phyloP scores from a whole-genome alignment of 1,140 invertebrate species.

The Zaprionus africanus region DNA sequence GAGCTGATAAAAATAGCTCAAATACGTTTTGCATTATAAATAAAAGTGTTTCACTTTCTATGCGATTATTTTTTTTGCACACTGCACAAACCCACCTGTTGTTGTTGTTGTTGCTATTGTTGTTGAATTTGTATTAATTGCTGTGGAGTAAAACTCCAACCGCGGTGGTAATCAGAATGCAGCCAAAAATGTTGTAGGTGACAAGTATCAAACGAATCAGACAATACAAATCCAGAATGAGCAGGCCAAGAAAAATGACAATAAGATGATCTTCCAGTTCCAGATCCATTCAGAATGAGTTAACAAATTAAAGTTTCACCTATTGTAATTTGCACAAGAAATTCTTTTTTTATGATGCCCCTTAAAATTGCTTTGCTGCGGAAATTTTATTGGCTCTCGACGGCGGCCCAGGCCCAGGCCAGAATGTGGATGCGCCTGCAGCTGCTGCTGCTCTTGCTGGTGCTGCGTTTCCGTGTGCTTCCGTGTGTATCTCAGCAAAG shows the following conservation, averaged over 20 bases:
- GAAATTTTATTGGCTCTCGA: slow-evolving; percentile 4
- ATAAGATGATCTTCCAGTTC: slow-evolving; percentile 18
- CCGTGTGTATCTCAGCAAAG: slow-evolving; percentile 52
- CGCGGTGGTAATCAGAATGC: background rate
- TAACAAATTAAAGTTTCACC: background rate
- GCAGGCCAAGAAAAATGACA: slow-evolving; percentile 5
- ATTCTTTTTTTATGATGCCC: background rate
- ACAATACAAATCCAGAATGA: slow-evolving; percentile 29
- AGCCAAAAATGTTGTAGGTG: slow-evolving; percentile 11
- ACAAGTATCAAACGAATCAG: slow-evolving; percentile 16
- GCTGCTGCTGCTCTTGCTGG: slow-evolving; percentile 37
- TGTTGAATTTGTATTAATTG: slow-evolving; percentile 19
- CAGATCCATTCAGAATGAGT: slow-evolving; percentile 23
- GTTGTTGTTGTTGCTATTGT: slow-evolving; percentile 42
- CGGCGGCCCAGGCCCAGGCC: slow-evolving; percentile 9
- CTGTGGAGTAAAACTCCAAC: slow-evolving; percentile 3
- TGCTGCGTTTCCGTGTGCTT: slow-evolving; percentile 30
- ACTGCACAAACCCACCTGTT: slow-evolving; percentile 61
- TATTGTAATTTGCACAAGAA: background rate
- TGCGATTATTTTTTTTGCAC: slow-evolving; percentile 25
- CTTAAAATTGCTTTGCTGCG: slow-evolving; percentile 7
- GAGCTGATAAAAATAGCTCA: slow-evolving; percentile 60
- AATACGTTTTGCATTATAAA: slow-evolving; percentile 17
- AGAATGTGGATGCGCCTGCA: slow-evolving; percentile 29
- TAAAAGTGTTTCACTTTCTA: slow-evolving; percentile 49